Percentiles rank a stretch among this genome's conserved stretches.
phyloP scores from a whole-genome alignment of 2,888 invertebrate species.

The Portevinia maculata region DNA sequence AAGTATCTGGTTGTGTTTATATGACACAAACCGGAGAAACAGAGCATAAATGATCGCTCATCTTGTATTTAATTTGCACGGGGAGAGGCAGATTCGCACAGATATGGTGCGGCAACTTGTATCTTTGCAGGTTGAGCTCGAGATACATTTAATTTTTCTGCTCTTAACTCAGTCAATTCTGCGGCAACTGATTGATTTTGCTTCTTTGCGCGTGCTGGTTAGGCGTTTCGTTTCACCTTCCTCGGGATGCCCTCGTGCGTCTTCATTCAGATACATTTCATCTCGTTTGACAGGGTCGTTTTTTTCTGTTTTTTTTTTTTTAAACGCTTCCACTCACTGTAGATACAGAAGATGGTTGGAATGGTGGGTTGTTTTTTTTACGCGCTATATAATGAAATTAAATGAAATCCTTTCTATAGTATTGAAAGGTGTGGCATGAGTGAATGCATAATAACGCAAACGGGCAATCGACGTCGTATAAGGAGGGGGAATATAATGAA shows the following conservation, averaged over 20 bases:
- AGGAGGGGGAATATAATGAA: slow-evolving; percentile 54
- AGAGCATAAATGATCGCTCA: slow-evolving; percentile 61
- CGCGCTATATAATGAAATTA: slow-evolving; percentile 33
- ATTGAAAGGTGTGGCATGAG: slow-evolving; percentile 67
- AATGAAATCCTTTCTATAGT: slow-evolving; percentile 65
- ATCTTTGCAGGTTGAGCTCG: slow-evolving; percentile 25
- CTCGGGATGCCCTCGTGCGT: not conserved
- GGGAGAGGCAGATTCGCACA: slow-evolving; percentile 16
- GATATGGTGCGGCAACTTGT: slow-evolving; percentile 11
- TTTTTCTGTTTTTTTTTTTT: slow-evolving; percentile 16
- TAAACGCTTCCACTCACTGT: not conserved
- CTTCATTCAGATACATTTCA: slow-evolving; percentile 47
- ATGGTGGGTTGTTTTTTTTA: not conserved
- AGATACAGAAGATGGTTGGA: slow-evolving; percentile 48
- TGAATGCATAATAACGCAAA: slow-evolving; percentile 54
- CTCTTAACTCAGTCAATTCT: slow-evolving; percentile 62
- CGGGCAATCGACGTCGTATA: slow-evolving; percentile 32
- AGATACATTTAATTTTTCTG: slow-evolving; percentile 40
- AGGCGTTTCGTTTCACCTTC: slow-evolving; percentile 31
- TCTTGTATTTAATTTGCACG: slow-evolving; percentile 46
- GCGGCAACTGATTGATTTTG: slow-evolving; percentile 70
- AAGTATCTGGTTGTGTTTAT: slow-evolving; percentile 34
- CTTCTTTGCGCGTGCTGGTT: not conserved
- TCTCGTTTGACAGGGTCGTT: slow-evolving; percentile 54
- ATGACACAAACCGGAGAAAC: slow-evolving; percentile 45